Evolutionary conservation across 2,113 vertebrate species (phyloP).

Genomic region (Synodontis membranacea): DNA sequence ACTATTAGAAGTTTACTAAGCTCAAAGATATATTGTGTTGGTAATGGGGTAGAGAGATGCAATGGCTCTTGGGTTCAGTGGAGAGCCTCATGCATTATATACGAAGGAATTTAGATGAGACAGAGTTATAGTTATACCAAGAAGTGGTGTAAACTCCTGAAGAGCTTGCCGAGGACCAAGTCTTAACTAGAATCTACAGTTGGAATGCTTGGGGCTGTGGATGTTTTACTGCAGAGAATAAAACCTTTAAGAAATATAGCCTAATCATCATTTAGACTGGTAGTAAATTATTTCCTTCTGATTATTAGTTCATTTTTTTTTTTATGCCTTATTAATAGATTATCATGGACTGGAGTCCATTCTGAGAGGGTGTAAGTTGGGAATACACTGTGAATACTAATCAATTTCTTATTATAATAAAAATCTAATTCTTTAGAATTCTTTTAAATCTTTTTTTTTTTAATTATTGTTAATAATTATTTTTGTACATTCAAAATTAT

Average conservation of each 20-base stretch:
- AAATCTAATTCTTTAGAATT: no score
- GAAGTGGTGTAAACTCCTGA: conserved; percentile 26
- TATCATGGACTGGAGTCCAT: background rate
- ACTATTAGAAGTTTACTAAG: conserved; percentile 43
- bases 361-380: background rate
- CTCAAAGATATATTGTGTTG: conserved; percentile 61
- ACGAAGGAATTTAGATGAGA: conserved; percentile 64
- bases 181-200: background rate
- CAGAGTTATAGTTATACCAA: conserved; percentile 14
- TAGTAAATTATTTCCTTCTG: background rate
- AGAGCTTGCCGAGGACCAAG: conserved; percentile 6
- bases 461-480: background rate
- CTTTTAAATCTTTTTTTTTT: no score
- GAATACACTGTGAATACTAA: background rate
- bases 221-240: background rate
- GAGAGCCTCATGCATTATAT: conserved; percentile 55
- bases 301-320: background rate
- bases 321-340: background rate
- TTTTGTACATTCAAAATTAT: no score
- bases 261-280: background rate
- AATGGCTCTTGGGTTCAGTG: conserved; percentile 52
- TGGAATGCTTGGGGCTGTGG: background rate
- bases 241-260: background rate
- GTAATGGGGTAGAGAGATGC: conserved; percentile 61
- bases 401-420: background rate